Percentiles rank a stretch among this genome's conserved stretches.
Conservation (phyloP, 2,888 invertebrate species). For the Volucella inflata region DNA sequence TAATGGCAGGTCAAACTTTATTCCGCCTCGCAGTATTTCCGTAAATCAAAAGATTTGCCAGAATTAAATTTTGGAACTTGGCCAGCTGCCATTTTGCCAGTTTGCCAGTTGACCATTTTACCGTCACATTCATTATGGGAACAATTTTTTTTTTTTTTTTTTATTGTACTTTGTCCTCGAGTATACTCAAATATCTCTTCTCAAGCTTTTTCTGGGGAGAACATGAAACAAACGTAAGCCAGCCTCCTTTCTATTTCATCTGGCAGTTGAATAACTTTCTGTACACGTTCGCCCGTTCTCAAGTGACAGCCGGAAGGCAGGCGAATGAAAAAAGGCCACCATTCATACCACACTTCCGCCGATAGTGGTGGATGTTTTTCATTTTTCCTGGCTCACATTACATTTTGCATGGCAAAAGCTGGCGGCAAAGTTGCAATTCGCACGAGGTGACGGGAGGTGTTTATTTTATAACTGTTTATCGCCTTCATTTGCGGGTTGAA, state of each 20-base stretch:
- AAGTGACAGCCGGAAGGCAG: constrained; percentile 48
- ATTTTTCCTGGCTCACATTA: constrained; percentile 42
- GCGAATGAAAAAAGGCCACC: constrained; percentile 30
- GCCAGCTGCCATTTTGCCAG: not conserved
- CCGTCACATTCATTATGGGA: constrained; percentile 20
- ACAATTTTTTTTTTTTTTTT: constrained; percentile 1
- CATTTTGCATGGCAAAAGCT: constrained; percentile 29
- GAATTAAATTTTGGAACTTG: constrained; percentile 52
- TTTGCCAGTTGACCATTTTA: constrained; percentile 2
- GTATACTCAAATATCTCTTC: too few species aligned
- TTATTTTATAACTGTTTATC: constrained; percentile 35
- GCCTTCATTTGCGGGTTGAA: constrained; percentile 12
- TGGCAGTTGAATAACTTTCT: constrained; percentile 26
- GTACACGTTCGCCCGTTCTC: not conserved
- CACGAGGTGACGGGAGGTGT: constrained; percentile 1
- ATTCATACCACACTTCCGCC: constrained; percentile 47
- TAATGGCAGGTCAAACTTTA: not conserved
- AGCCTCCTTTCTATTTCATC: too few species aligned
- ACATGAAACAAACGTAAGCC: too few species aligned
- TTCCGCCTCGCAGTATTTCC: not conserved
- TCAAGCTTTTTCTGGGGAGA: too few species aligned
- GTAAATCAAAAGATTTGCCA: constrained; percentile 41
- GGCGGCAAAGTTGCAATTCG: not conserved
- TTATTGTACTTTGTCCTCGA: too few species aligned
- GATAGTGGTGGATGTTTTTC: not conserved